phyloP scores from a whole-genome alignment of 2,113 vertebrate genomes.

The Hystrix cristata region DNA sequence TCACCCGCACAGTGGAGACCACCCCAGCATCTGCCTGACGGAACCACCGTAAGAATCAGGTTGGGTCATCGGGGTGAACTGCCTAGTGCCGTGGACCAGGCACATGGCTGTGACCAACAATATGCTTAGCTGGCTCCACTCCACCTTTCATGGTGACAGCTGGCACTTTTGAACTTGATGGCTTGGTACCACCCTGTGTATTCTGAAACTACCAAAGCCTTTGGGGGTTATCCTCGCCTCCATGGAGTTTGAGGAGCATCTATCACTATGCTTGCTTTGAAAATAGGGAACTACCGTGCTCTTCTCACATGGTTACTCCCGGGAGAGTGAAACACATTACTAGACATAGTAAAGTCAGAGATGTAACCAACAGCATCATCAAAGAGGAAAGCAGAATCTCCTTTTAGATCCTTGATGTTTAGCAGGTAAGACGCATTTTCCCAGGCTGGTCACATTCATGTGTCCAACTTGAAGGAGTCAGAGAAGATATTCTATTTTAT shows the following conservation, averaged over 20 bases:
- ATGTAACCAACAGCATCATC: fast-evolving
- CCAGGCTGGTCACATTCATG: not conserved
- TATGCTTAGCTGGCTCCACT: not conserved
- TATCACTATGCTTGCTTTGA: not conserved
- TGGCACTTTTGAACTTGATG: not conserved
- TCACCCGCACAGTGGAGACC: not conserved
- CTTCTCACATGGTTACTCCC: fast-evolving
- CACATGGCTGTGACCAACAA: not conserved
- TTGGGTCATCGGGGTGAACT: not conserved
- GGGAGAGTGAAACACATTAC: not conserved
- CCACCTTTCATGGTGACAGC: not conserved
- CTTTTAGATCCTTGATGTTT: not conserved
- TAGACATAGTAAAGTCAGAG: not conserved
- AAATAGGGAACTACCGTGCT: not conserved
- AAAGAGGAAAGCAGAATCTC: not conserved
- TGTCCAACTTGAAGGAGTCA: not conserved
- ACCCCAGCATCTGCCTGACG: fast-evolving
- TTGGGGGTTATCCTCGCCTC: too few relatives aligned
- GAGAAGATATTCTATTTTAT: not conserved
- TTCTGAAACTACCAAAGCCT: not conserved
- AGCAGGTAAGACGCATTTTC: fast-evolving
- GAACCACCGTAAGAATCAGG: fast-evolving
- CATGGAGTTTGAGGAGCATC: not conserved
- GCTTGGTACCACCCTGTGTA: not conserved
- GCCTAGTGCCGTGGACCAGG: not conserved